phyloP scores from a whole-genome alignment of 2,797 vertebrate species.

The Neoniphon sammara region DNA sequence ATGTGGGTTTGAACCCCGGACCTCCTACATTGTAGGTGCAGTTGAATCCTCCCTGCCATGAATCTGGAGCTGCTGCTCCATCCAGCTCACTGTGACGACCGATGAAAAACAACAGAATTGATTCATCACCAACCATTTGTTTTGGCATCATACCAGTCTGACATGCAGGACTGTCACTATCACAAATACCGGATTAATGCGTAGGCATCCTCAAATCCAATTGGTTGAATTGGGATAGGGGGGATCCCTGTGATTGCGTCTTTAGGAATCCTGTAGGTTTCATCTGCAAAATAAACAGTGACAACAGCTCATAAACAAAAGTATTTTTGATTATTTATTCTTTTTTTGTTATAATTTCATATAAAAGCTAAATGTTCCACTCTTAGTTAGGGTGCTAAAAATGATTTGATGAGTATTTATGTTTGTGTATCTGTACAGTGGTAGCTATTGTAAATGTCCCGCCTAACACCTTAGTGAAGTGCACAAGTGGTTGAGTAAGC shows the following conservation, averaged over 20 bases:
- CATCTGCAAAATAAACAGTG: constrained; percentile 72
- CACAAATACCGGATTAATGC: constrained; percentile 86
- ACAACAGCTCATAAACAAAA: background rate
- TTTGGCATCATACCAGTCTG: background rate
- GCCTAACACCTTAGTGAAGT: no score
- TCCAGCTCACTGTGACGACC: constrained; percentile 79
- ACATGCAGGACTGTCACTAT: background rate
- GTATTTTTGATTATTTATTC: background rate
- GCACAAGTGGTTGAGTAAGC: no score
- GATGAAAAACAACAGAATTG: background rate
- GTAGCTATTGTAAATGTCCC: no score
- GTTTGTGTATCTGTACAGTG: no score
- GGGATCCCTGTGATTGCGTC: constrained; percentile 81
- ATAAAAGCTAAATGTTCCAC: no score
- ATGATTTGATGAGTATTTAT: no score
- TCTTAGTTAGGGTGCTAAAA: no score
- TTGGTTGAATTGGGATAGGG: constrained; percentile 90
- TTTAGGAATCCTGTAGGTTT: constrained; percentile 83
- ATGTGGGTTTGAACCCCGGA: constrained; percentile 80
- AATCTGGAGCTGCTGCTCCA: constrained; percentile 58
- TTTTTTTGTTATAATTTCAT: no score
- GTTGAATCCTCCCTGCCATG: constrained; percentile 87
- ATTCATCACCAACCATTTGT: background rate
- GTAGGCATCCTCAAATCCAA: constrained; percentile 88
- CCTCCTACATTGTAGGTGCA: constrained; percentile 87